Percentiles rank a stretch among this genome's conserved stretches.
Conservation (phyloP, 2,888 invertebrate species). For the Mamestra brassicae region DNA sequence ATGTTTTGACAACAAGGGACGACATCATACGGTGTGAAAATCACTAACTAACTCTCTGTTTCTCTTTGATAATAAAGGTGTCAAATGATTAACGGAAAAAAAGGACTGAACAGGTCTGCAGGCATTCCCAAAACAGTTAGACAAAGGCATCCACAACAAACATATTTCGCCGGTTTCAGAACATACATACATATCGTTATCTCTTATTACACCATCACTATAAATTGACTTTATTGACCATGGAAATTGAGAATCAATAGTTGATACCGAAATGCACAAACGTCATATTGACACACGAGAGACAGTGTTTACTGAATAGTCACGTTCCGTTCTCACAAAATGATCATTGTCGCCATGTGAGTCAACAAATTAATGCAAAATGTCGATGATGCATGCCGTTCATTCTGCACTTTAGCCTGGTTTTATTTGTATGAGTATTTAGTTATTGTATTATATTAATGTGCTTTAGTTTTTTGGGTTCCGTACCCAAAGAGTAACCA, state of each 20-base stretch:
- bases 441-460: background rate
- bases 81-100: too few species aligned
- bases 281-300: slow-evolving; percentile 53
- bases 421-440: background rate
- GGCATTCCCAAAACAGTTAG: background rate
- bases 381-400: slow-evolving; percentile 42
- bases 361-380: slow-evolving; percentile 54
- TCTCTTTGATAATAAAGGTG: too few species aligned
- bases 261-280: slow-evolving; percentile 46
- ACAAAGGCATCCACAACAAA: background rate
- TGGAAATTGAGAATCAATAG: slow-evolving; percentile 50
- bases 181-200: background rate
- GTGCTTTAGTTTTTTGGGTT: background rate
- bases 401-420: slow-evolving; percentile 22
- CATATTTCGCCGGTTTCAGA: background rate
- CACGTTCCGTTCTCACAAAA: slow-evolving; percentile 48
- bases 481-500: too few species aligned
- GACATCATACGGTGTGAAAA: background rate
- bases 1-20: background rate
- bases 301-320: slow-evolving; percentile 50
- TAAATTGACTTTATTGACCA: slow-evolving; percentile 39
- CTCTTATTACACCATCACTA: background rate
- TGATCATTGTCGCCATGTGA: slow-evolving; percentile 42
- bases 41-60: background rate
- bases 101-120: background rate